Evolutionary conservation across 2,888 invertebrate genomes (phyloP).

Genomic region (Lepidochitona cinerea): DNA sequence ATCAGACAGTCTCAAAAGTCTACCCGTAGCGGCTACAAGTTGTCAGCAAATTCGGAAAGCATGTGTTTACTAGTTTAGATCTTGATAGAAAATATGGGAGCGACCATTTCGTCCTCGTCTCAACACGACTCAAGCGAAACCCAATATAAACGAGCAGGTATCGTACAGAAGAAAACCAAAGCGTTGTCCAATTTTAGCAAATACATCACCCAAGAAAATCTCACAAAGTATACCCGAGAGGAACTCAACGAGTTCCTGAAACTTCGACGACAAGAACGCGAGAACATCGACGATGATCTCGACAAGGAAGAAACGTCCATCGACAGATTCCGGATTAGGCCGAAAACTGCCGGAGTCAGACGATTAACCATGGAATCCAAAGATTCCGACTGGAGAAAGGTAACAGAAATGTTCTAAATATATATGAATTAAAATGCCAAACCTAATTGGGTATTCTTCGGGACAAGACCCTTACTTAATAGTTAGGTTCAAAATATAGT

Average conservation of each 20-base stretch:
- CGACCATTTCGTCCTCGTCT: not conserved
- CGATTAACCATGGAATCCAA: not conserved
- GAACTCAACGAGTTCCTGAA: not conserved
- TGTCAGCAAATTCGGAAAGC: too few relatives aligned
- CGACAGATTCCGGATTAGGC: not conserved
- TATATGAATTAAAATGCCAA: too few relatives aligned
- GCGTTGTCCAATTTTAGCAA: not conserved
- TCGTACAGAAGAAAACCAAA: not conserved
- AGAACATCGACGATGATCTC: not conserved
- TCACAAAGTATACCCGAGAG: not conserved
- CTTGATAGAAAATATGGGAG: too few relatives aligned
- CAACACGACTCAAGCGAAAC: not conserved
- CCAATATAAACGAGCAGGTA: not conserved
- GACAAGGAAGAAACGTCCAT: not conserved
- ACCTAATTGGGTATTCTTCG: too few relatives aligned
- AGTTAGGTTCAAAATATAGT: too few relatives aligned
- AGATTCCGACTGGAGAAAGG: not conserved
- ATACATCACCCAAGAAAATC: not conserved
- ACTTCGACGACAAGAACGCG: not conserved
- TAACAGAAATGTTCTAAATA: too few relatives aligned
- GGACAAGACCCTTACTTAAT: too few relatives aligned
- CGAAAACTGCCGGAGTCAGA: not conserved
- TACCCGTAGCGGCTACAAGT: too few relatives aligned
- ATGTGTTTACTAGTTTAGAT: too few relatives aligned
- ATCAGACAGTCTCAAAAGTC: too few relatives aligned